Percentiles rank a stretch among this genome's conserved stretches.
These are phyloP conservation scores for Myiopsitta monachus DNA, from an alignment of 2,113 vertebrate species.

Conservation along the genomic window DNA sequence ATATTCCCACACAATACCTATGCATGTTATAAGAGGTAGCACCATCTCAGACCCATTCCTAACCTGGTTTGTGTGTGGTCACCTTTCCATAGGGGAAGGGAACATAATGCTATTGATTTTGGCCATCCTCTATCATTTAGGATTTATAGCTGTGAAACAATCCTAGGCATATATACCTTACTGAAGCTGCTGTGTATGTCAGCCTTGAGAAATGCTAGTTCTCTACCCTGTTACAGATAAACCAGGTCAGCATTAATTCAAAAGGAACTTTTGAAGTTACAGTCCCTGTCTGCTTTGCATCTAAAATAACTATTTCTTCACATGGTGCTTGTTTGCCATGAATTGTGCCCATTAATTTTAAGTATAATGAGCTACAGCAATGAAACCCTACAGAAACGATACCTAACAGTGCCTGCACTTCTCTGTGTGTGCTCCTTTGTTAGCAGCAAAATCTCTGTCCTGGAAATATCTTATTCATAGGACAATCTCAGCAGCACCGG, in stretches of 20 bases:
- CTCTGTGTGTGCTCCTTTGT: neutral
- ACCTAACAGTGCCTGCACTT: neutral
- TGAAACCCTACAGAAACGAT: neutral
- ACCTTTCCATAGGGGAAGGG: neutral
- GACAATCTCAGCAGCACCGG: neutral
- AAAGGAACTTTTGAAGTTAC: neutral
- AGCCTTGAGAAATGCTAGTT: neutral
- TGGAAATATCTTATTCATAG: neutral
- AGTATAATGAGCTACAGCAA: neutral
- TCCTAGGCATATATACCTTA: neutral
- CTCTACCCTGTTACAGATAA: neutral
- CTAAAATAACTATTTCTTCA: neutral
- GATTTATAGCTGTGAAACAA: neutral
- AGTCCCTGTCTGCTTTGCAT: neutral
- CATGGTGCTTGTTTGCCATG: neutral
- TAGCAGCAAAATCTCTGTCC: neutral
- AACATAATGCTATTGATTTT: neutral
- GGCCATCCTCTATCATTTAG: neutral
- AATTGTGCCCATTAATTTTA: neutral
- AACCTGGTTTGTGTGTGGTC: neutral
- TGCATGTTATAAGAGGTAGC: fast-evolving
- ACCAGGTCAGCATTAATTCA: neutral
- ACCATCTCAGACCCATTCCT: neutral
- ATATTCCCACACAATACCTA: neutral
- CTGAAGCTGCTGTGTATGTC: neutral